Evolutionary conservation across 2,888 invertebrate species (phyloP), one percentile per base, ranked within the genome.

Genomic region (Scelioninae gen. 1): DNA sequence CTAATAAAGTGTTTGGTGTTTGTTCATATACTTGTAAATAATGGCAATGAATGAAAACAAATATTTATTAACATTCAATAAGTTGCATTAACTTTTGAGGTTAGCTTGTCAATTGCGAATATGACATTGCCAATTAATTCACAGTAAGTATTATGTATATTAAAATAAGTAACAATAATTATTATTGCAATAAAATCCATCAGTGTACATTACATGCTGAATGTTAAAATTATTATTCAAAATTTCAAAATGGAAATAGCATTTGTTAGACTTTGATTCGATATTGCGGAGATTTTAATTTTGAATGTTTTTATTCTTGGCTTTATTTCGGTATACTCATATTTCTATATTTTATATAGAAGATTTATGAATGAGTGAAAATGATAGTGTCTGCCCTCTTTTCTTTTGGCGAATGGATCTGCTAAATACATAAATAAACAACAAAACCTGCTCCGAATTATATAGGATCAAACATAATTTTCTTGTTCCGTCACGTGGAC

Each of bases 401-500:
- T 23, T 47, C 8, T 32, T 56, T 47, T 32, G 31, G 58, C 47
- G 16, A 51, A 60, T 40, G 51, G 51, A 71, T 71, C 71, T 71
- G 71, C 40, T 71, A 71, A 71, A 71, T 71, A 71, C 23, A 38
- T 38, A 23, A 2, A 69, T 71, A 71, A 56, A 56, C 34, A 68
- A 68, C 45, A 43, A 55, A 45, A n/a, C 29, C 43, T 45, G 66
- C 40, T 47, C 51, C 49, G 60, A 60, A 71, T 71, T 71, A 71
- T 60, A 60, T n/a, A n/a, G 38, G 71, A 13, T 31, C 58, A 40
- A 71, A 49, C 58, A 71, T 71, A 60, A 71, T 40, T 58, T 60
- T 58, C 71, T 60, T 51, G 58, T 51, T 71, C 71, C 60, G 71
- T 71, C 71, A 51, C 71, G 51, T 51, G 71, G 40, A 71, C 71